These are phyloP conservation scores for Hippocampus zosterae DNA, from an alignment of 2,113 vertebrate species.

Conservation along the genomic window DNA sequence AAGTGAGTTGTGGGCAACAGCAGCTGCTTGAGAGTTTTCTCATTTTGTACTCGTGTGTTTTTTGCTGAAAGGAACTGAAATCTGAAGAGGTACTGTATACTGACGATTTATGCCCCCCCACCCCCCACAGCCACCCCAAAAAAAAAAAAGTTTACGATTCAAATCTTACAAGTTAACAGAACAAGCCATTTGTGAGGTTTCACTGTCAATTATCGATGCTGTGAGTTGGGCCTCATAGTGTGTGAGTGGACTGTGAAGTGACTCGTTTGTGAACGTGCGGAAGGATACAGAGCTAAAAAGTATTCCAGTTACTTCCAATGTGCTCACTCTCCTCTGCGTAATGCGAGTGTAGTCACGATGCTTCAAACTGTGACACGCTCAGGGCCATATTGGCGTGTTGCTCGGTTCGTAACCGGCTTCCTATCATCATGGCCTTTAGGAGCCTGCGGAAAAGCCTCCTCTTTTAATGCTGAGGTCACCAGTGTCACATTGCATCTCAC, in stretches of 20 bases:
- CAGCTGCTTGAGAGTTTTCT: too few species aligned
- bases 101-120: not conserved
- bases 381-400: constrained; percentile 31
- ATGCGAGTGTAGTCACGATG: constrained; percentile 19
- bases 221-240: constrained; percentile 29
- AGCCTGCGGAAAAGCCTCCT: constrained; percentile 14
- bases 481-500: constrained; percentile 40
- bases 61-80: too few species aligned
- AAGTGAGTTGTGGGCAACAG: too few species aligned
- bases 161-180: too few species aligned
- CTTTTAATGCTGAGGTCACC: constrained; percentile 25
- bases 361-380: constrained; percentile 27
- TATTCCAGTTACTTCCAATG: constrained; percentile 38
- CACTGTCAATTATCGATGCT: constrained; percentile 7
- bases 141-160: not conserved
- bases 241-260: constrained; percentile 54
- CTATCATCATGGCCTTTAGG: constrained; percentile 23
- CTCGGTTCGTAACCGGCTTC: constrained; percentile 43
- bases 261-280: constrained; percentile 52
- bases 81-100: too few species aligned
- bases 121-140: too few species aligned
- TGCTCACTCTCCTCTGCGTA: not conserved
- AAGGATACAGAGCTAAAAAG: constrained; percentile 25
- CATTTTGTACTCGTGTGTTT: too few species aligned
- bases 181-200: not conserved